Percentiles rank a stretch among this genome's conserved stretches.
These are phyloP conservation scores for Callosobruchus maculatus DNA, from an alignment of 2,888 invertebrate species.

Conservation along the genomic window DNA sequence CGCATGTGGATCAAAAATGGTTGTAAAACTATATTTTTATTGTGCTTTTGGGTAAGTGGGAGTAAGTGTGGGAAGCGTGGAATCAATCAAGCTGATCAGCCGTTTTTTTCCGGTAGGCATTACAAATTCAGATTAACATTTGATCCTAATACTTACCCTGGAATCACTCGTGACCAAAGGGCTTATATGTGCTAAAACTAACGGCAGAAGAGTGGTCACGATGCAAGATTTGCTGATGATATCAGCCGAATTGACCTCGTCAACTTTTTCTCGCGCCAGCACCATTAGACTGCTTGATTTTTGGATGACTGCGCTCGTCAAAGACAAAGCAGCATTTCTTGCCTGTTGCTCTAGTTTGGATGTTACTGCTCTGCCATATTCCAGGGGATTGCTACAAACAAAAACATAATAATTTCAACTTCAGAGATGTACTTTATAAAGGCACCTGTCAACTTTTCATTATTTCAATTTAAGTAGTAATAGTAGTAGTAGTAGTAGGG, in stretches of 20 bases:
- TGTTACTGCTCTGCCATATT: constrained; percentile 42
- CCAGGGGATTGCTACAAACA: constrained; percentile 43
- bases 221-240: constrained; percentile 59
- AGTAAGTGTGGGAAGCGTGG: no score
- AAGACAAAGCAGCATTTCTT: constrained; percentile 66
- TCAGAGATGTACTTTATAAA: no score
- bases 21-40: no score
- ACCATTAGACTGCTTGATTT: constrained; percentile 73
- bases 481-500: no score
- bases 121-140: no score
- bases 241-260: constrained; percentile 55
- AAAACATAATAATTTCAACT: no score
- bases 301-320: constrained; percentile 74
- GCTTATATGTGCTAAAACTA: constrained; percentile 80
- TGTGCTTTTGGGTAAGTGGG: no score
- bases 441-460: no score
- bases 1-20: no score
- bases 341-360: constrained; percentile 55
- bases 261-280: constrained; percentile 69
- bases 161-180: constrained; percentile 80
- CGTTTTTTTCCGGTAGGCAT: no score
- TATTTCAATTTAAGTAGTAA: no score
- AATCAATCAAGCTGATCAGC: no score
- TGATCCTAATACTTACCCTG: constrained; percentile 58
- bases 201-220: constrained; percentile 74